Base-by-base conservation (phyloP, 2,888 invertebrate species). In the Drosophila borborema region DNA sequence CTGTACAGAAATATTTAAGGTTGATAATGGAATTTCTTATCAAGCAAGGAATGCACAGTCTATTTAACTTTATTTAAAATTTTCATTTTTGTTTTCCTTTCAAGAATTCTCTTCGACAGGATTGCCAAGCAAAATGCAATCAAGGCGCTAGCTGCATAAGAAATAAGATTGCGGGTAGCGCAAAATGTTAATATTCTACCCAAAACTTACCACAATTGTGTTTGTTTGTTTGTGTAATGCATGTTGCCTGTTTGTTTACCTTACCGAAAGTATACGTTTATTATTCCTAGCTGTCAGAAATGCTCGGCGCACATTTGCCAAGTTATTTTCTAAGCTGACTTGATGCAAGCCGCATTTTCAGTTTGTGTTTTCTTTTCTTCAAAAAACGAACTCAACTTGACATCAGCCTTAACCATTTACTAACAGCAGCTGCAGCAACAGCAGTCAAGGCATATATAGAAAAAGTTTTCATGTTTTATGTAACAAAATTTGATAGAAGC, bases 311-410 rank as follows among this genome's bases (percentile, higher is more conserved):
- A 63, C 72, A 67, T 45, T 56, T 58, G 40, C 18, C 55, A 18
- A 53, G 46, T 46, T 63, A 36, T 46, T 38, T 56, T 40, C 62
- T 54, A 34, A 54, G 3, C 53, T 31, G 46, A 58, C 48, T 48
- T 64, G 64, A 58, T 64, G 64, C 46, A 40, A 69, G 10, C 61
- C 49, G 10, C 55, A 56, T 64, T 61, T 73, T 58, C 45, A 34
- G 48, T 45, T 45, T 53, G 31, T 31, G 53, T 68, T 73, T 73
- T 31, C 20, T 43, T 43, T 34, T 55, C 66, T 59, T 73, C 51
- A 55, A 46, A 64, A 14, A 53, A 34, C 28, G 65, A 86, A 77
- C 77, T 75, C 80, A 75, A 66, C 68, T 68, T 77, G 74, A 60
- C 67, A 87, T 61, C 77, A 72, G 80, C 53, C 68, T 63, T 41